Conservation (phyloP, 2,113 vertebrate genomes). For the Candoia aspera region DNA sequence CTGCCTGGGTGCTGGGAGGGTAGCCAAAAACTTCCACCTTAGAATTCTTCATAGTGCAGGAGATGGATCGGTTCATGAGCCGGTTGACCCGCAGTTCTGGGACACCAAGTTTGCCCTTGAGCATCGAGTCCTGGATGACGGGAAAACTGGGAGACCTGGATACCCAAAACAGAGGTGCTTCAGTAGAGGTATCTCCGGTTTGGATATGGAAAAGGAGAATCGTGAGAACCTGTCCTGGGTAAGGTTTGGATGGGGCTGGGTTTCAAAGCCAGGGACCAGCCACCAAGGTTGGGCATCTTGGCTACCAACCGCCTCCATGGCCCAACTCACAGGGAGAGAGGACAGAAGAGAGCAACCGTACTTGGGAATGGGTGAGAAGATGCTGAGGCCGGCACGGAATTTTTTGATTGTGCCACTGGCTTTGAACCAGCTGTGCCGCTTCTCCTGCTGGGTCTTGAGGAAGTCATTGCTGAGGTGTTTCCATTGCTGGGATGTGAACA, state of each 20-base stretch:
- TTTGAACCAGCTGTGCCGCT: conserved; percentile 98
- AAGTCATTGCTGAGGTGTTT: conserved; percentile 99
- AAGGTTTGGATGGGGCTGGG: neutral
- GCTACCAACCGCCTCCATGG: neutral
- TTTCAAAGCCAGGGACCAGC: neutral
- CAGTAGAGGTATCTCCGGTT: neutral
- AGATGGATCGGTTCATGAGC: conserved; percentile 96
- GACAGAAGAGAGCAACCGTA: conserved; percentile 53
- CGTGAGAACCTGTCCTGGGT: neutral
- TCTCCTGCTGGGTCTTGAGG: conserved; percentile 97
- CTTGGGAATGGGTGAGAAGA: conserved; percentile 99
- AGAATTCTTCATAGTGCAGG: conserved; percentile 96
- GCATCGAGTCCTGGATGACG: conserved; percentile 92
- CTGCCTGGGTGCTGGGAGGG: conserved; percentile 92
- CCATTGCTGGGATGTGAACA: conserved; percentile 99
- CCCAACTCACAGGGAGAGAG: rapidly evolving
- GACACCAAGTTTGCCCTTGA: conserved; percentile 93
- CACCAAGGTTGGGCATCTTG: neutral
- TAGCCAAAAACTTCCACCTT: conserved; percentile 96
- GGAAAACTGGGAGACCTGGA: conserved; percentile 95
- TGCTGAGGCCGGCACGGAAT: conserved; percentile 96
- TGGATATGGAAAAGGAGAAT: neutral
- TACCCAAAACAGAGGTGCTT: conserved; percentile 25
- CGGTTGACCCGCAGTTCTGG: conserved; percentile 92
- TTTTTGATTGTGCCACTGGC: conserved; percentile 97